Percentiles rank a stretch among this genome's conserved stretches.
These are phyloP conservation scores for Coregonus suidteri DNA, from an alignment of 2,797 vertebrate genomes.

Conservation along the genomic window DNA sequence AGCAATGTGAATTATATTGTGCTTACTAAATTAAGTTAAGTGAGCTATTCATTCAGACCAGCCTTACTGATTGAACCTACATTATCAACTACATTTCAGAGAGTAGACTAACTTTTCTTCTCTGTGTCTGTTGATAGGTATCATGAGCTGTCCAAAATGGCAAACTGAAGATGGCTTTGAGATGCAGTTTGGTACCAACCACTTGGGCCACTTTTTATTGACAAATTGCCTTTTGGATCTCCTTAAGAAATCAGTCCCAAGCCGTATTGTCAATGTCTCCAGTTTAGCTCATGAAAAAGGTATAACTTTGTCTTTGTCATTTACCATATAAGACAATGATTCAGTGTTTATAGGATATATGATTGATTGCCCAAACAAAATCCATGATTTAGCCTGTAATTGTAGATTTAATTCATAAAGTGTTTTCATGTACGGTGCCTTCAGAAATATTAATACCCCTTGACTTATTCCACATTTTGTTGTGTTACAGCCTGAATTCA, in stretches of 20 bases:
- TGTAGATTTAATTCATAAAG: neutral
- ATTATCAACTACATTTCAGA: neutral
- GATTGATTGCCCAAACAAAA: neutral
- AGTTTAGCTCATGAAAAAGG: slow-evolving; percentile 65
- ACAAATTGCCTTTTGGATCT: slow-evolving; percentile 62
- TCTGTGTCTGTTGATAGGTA: slow-evolving; percentile 41
- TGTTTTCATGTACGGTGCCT: neutral
- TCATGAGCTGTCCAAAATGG: slow-evolving; percentile 76
- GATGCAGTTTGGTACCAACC: slow-evolving; percentile 77
- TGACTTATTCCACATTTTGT: too few species aligned
- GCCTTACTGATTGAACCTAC: too few species aligned
- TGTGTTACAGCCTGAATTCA: too few species aligned
- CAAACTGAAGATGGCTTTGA: slow-evolving; percentile 71
- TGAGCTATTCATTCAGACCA: too few species aligned
- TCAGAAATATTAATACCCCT: too few species aligned
- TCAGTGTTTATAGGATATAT: neutral
- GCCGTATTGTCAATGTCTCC: slow-evolving; percentile 62
- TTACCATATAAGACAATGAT: neutral
- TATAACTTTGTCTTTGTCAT: slow-evolving; percentile 15
- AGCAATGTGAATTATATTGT: too few species aligned
- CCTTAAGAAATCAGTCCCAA: slow-evolving; percentile 68
- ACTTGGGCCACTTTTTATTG: slow-evolving; percentile 74
- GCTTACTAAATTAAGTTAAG: too few species aligned
- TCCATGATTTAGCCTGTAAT: neutral
- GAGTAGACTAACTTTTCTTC: neutral